Conservation (phyloP, 2,113 vertebrate genomes). For the Cottus gobio region DNA sequence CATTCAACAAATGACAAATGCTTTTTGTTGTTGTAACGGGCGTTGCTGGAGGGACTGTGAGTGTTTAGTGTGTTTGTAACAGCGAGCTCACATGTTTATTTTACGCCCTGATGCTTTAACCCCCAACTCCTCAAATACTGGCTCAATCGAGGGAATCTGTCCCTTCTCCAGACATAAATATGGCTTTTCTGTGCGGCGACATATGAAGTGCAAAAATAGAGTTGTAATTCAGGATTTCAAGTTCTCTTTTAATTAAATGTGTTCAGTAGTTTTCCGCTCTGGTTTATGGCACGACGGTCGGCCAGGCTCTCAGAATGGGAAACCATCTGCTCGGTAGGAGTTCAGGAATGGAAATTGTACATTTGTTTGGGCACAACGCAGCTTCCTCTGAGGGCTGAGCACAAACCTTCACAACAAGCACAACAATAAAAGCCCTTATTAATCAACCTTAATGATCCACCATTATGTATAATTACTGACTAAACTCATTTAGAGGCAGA, state of each 20-base stretch:
- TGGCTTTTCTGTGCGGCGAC: conserved; percentile 5
- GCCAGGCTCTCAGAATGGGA: conserved; percentile 16
- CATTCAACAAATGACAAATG: conserved; percentile 53
- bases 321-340: conserved; percentile 30
- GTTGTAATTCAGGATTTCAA: conserved; percentile 30
- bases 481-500: conserved; percentile 71
- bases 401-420: conserved; percentile 48
- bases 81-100: conserved; percentile 8
- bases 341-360: conserved; percentile 48
- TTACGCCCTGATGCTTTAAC: conserved; percentile 2
- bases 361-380: conserved; percentile 52
- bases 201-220: conserved; percentile 17
- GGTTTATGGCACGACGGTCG: conserved; percentile 1
- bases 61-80: conserved; percentile 4
- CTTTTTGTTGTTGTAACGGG: conserved; percentile 1
- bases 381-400: conserved; percentile 43
- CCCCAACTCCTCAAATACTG: not conserved
- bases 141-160: not conserved
- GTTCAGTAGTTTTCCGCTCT: conserved; percentile 52
- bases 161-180: conserved; percentile 13
- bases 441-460: conserved; percentile 72
- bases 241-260: not conserved
- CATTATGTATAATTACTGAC: conserved; percentile 74
- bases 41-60: conserved; percentile 22
- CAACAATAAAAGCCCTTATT: conserved; percentile 66